Conservation (phyloP, 2,797 vertebrate genomes). For the Sebastiscus tertius region DNA sequence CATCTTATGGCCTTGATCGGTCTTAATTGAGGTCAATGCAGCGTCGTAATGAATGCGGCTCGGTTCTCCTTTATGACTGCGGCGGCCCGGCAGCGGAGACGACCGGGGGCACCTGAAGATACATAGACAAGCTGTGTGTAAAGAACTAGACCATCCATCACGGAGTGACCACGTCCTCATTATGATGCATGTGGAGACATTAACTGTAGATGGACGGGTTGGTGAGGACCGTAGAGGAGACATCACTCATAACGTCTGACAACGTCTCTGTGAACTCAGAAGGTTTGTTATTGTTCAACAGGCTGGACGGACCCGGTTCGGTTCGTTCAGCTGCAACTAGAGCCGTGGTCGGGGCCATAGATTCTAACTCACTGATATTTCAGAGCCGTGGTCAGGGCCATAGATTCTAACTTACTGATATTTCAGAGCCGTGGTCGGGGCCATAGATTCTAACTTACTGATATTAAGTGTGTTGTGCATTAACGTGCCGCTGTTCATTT, state of each 20-base stretch:
- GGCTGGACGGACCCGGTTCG: too few relatives aligned
- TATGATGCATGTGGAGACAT: not conserved
- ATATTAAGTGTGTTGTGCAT: not conserved
- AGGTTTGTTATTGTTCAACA: too few relatives aligned
- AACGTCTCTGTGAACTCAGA: too few relatives aligned
- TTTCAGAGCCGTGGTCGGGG: too few relatives aligned
- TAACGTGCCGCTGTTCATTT: not conserved
- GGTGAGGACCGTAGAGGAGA: not conserved
- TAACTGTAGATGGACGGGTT: not conserved
- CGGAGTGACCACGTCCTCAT: not conserved
- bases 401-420: too few relatives aligned
- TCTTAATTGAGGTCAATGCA: conserved; percentile 71
- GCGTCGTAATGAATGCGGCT: conserved; percentile 49
- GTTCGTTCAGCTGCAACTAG: too few relatives aligned
- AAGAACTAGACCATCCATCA: conserved; percentile 3
- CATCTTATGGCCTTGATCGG: conserved; percentile 68
- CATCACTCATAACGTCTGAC: not conserved
- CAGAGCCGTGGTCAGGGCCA: too few relatives aligned
- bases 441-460: too few relatives aligned
- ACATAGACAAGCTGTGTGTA: not conserved
- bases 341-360: too few relatives aligned
- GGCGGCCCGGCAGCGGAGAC: conserved; percentile 5
- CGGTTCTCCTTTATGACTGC: conserved; percentile 10
- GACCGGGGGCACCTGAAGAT: not conserved
- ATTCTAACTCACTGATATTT: too few relatives aligned